phyloP scores from a whole-genome alignment of 2,797 vertebrate species.

The Benthosema pterotum region DNA sequence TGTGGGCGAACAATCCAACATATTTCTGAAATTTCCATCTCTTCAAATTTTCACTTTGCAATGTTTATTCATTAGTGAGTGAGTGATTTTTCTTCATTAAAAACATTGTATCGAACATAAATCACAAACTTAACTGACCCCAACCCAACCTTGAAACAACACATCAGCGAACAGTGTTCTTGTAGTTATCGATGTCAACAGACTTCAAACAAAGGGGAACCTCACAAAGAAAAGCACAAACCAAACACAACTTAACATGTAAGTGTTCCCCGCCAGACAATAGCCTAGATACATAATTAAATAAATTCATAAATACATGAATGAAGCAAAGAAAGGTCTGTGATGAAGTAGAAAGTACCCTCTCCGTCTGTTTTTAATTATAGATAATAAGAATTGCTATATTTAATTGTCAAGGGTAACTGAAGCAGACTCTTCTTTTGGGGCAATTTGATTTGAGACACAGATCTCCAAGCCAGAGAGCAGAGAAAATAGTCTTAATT shows the following conservation, averaged over 20 bases:
- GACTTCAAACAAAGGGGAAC: conserved; percentile 20
- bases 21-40: too few species aligned
- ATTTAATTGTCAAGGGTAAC: conserved; percentile 66
- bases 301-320: not conserved
- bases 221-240: conserved; percentile 15
- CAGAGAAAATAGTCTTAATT: conserved; percentile 79
- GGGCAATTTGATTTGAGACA: conserved; percentile 74
- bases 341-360: conserved; percentile 32
- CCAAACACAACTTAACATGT: not conserved
- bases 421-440: conserved; percentile 65
- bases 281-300: conserved; percentile 8
- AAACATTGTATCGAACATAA: conserved; percentile 4
- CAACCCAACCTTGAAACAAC: conserved; percentile 20
- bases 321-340: conserved; percentile 12
- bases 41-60: too few species aligned
- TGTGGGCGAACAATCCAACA: too few species aligned
- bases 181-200: conserved; percentile 3
- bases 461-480: conserved; percentile 61
- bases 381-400: conserved; percentile 61
- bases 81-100: conserved; percentile 4
- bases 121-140: not conserved
- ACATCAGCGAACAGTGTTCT: not conserved
- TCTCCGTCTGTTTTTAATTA: conserved; percentile 51
- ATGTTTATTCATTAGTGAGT: not conserved
- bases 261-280: too few species aligned